Evolutionary conservation across 2,113 vertebrate genomes (phyloP).

Genomic region (Boleophthalmus pectinirostris): DNA sequence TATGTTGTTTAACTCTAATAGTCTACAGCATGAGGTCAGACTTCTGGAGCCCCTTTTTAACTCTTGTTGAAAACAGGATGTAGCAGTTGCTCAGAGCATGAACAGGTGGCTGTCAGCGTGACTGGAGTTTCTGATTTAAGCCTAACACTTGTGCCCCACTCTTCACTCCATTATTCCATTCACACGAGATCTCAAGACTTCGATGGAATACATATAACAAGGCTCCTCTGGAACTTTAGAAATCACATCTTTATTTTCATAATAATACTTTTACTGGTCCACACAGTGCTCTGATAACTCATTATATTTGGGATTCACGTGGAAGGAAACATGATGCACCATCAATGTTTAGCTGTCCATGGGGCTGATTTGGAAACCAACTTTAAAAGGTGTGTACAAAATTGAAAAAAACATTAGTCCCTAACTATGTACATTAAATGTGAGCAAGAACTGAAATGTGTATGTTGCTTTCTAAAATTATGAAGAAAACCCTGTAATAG

Average conservation of each 20-base stretch:
- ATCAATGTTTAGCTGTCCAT: slow-evolving; percentile 36
- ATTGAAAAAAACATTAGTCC: not conserved
- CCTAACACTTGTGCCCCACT: slow-evolving; percentile 35
- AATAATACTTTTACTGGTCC: not conserved
- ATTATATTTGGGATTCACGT: slow-evolving; percentile 33
- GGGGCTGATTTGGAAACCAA: slow-evolving; percentile 12
- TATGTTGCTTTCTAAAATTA: not conserved
- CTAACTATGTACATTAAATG: no score
- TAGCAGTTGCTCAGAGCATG: slow-evolving; percentile 52
- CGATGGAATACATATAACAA: not conserved
- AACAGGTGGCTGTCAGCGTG: slow-evolving; percentile 64
- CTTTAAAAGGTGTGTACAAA: slow-evolving; percentile 36
- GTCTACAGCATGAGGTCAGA: not conserved
- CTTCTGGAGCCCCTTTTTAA: not conserved
- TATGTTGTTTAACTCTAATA: not conserved
- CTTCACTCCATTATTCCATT: slow-evolving; percentile 25
- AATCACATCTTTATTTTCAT: slow-evolving; percentile 11
- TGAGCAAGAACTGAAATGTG: no score
- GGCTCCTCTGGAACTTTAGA: slow-evolving; percentile 2
- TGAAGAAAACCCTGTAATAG: not conserved
- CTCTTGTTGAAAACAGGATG: slow-evolving; percentile 32
- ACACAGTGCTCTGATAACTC: not conserved
- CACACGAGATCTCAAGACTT: slow-evolving; percentile 14
- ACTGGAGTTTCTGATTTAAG: slow-evolving; percentile 41
- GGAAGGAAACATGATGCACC: slow-evolving; percentile 61